Evolutionary conservation across 2,888 invertebrate species (phyloP), one percentile per base, ranked within the genome.

Genomic region (Chaetogeoica ovagalla): DNA sequence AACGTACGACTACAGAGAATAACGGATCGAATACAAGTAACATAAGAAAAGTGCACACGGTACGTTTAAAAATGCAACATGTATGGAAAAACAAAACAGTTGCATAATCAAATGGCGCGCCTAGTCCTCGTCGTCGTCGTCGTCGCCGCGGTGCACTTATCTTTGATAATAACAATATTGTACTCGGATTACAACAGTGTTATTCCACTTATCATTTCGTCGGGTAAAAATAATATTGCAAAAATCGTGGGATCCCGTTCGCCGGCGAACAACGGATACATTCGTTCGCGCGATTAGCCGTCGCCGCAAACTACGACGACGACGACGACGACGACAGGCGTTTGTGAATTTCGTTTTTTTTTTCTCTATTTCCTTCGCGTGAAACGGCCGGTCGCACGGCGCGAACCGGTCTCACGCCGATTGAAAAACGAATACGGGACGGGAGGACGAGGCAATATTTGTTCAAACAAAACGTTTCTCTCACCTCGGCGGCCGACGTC

Each of bases 21-120:
- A 21, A 30, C 8, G 21, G 11, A 39, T 21, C 1, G 17, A 60
- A 43, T 72, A n/a, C n/a, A 60, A 48, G n/a, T 57, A 43, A 73
- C 52, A 59, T 59, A n/a, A n/a, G 37, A 63, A 55, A 73, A 73
- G 17, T 65, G 21, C 37, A 19, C 9, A 43, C 30, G 30, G 68
- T 30, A 68, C 59, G 59, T 68, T 66, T 13, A 68, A 68, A 52
- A 68, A 66, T 39, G 59, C 66, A 76, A 76, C 43, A 76, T 66
- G 66, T 59, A 76, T 11, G 17, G 19, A 19, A 9, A 17, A 30
- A n/a, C n/a, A n/a, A 30, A 2, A 21, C 57, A 43, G 59, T 76
- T 76, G 59, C 59, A 63, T 59, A 66, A 75, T 68, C 43, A 75
- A 75, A 60, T 1, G 13, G 48, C 15, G 52, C n/a, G 23, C 65